These are phyloP conservation scores for Drosophila ironensis DNA, from an alignment of 1,140 invertebrate species.

Conservation along the genomic window DNA sequence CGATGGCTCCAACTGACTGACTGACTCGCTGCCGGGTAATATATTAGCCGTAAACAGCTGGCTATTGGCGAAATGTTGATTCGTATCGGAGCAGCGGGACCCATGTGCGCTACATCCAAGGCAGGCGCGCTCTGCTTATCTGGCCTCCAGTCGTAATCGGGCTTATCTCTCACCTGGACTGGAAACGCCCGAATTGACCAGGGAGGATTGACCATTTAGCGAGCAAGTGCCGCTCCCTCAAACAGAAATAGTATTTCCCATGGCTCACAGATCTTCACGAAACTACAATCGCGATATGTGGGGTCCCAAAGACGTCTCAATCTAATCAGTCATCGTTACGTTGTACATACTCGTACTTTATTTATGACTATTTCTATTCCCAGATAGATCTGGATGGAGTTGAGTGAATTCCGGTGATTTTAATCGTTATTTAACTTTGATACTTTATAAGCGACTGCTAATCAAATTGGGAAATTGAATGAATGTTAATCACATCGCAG, in stretches of 20 bases:
- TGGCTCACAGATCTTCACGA: slow-evolving; percentile 2
- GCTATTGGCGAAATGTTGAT: slow-evolving; percentile 30
- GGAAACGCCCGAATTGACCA: slow-evolving; percentile 41
- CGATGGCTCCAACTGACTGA: slow-evolving; percentile 49
- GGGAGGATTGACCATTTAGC: slow-evolving; percentile 28
- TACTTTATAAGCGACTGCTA: no score
- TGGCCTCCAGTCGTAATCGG: slow-evolving; percentile 5
- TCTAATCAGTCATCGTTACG: slow-evolving; percentile 18
- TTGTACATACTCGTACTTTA: slow-evolving; percentile 2
- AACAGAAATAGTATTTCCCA: background rate
- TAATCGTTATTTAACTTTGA: background rate
- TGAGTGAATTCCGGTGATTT: background rate
- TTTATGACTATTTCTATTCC: slow-evolving; percentile 4
- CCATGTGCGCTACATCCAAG: slow-evolving; percentile 16
- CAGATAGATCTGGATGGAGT: background rate
- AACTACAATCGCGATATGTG: slow-evolving; percentile 12
- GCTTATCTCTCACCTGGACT: slow-evolving; percentile 29
- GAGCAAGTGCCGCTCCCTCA: slow-evolving; percentile 1
- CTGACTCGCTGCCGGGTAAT: slow-evolving; percentile 50
- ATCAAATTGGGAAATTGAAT: no score
- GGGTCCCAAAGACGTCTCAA: slow-evolving; percentile 5
- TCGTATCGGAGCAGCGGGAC: background rate
- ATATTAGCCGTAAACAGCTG: slow-evolving; percentile 49
- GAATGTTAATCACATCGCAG: no score
- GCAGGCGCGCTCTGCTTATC: slow-evolving; percentile 34